These are phyloP conservation scores for Pammene aurita DNA, from an alignment of 2,888 invertebrate species.

Conservation along the genomic window DNA sequence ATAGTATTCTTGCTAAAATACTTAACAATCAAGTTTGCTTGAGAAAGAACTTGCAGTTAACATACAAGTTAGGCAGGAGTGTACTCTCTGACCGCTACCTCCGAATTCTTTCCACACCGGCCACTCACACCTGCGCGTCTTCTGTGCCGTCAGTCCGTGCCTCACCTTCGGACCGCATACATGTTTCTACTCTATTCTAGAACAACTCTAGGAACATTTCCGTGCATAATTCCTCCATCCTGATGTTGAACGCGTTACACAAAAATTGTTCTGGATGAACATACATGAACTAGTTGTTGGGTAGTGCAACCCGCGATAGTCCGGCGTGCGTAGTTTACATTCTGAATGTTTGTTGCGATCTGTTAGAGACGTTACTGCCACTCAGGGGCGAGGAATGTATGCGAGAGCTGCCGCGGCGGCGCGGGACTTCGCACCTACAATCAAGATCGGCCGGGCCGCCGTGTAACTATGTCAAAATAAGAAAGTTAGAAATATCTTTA, in stretches of 20 bases:
- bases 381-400: constrained; percentile 65
- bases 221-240: constrained; percentile 62
- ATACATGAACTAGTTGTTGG: constrained; percentile 66
- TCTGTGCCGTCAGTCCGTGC: constrained; percentile 30
- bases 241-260: constrained; percentile 46
- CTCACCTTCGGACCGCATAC: constrained; percentile 21
- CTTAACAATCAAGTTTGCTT: neutral
- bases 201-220: constrained; percentile 41
- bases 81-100: constrained; percentile 19
- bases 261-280: constrained; percentile 80
- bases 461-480: neutral
- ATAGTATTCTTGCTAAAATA: neutral
- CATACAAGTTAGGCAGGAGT: constrained; percentile 20
- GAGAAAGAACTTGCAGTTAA: constrained; percentile 14
- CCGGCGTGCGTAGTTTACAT: constrained; percentile 56
- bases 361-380: constrained; percentile 58
- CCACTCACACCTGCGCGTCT: constrained; percentile 22
- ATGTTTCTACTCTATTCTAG: constrained; percentile 38
- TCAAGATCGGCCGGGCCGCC: neutral
- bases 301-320: constrained; percentile 74
- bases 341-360: constrained; percentile 62
- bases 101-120: constrained; percentile 4
- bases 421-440: constrained; percentile 8
- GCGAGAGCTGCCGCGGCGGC: constrained; percentile 48
- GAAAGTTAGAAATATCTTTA: neutral